These are phyloP conservation scores for Tenthredo amoena DNA, from an alignment of 2,888 invertebrate species.

Conservation along the genomic window DNA sequence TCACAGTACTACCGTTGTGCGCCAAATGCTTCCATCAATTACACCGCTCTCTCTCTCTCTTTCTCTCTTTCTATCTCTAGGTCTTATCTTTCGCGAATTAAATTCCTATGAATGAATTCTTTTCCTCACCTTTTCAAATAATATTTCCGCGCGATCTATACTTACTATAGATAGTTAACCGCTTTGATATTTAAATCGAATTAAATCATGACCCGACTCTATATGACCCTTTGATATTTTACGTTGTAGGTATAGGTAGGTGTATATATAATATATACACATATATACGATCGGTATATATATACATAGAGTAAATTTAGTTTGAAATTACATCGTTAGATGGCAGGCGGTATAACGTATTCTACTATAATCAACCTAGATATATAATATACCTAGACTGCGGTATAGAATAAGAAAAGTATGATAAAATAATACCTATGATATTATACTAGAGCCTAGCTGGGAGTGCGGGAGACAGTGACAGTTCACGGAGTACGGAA, in stretches of 20 bases:
- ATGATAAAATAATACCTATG: background rate
- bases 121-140: background rate
- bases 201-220: background rate
- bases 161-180: background rate
- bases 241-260: background rate
- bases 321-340: slow-evolving; percentile 11
- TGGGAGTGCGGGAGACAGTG: background rate
- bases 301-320: background rate
- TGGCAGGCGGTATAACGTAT: slow-evolving; percentile 15
- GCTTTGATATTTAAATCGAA: background rate
- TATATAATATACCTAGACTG: background rate
- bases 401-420: background rate
- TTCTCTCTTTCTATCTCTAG: background rate
- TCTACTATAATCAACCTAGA: background rate
- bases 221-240: slow-evolving; percentile 24
- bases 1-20: slow-evolving; percentile 38
- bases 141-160: background rate
- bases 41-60: background rate
- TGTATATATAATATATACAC: background rate
- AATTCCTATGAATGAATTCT: background rate
- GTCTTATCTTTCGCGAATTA: background rate
- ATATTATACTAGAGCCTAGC: background rate
- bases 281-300: background rate
- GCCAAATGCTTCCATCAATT: slow-evolving; percentile 20
- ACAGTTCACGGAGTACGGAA: background rate